Percentiles rank a stretch among this genome's conserved stretches.
These are phyloP conservation scores for Tolypeutes matacus DNA, from an alignment of 2,797 vertebrate species.

Conservation along the genomic window DNA sequence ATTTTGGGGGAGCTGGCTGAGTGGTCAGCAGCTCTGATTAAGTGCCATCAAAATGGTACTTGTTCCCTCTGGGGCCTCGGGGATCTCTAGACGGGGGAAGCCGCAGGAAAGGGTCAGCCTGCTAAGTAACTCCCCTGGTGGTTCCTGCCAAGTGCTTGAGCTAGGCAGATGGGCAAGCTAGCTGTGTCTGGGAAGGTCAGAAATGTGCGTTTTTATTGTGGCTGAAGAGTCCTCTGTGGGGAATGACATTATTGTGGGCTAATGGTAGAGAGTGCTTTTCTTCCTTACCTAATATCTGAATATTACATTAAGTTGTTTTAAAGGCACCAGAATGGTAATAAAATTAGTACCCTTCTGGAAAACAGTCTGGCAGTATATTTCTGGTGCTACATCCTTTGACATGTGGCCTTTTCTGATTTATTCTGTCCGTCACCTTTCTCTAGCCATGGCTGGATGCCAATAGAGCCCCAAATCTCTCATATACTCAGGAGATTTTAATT, in stretches of 20 bases:
- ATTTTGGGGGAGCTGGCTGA: neutral
- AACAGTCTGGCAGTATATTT: constrained; percentile 58
- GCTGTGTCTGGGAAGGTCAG: neutral
- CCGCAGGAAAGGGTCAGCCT: neutral
- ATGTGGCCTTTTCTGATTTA: constrained; percentile 22
- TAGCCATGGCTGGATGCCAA: neutral
- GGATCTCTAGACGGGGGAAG: neutral
- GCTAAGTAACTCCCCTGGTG: neutral
- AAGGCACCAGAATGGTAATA: constrained; percentile 61
- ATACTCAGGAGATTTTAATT: constrained; percentile 6
- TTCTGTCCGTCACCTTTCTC: constrained; percentile 49
- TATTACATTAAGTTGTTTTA: constrained; percentile 62
- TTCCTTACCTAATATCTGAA: constrained; percentile 44
- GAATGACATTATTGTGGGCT: constrained; percentile 20
- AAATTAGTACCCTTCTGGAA: constrained; percentile 62
- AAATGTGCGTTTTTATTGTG: neutral
- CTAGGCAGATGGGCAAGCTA: neutral
- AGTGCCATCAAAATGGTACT: neutral
- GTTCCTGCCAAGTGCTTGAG: neutral
- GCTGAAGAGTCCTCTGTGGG: neutral
- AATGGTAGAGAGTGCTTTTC: constrained; percentile 33
- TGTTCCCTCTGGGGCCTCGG: neutral
- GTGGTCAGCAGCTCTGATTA: neutral
- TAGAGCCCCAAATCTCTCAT: neutral
- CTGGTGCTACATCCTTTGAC: constrained; percentile 2